These are phyloP conservation scores for Crocallis elinguaria DNA, from an alignment of 2,888 invertebrate genomes.

Conservation along the genomic window DNA sequence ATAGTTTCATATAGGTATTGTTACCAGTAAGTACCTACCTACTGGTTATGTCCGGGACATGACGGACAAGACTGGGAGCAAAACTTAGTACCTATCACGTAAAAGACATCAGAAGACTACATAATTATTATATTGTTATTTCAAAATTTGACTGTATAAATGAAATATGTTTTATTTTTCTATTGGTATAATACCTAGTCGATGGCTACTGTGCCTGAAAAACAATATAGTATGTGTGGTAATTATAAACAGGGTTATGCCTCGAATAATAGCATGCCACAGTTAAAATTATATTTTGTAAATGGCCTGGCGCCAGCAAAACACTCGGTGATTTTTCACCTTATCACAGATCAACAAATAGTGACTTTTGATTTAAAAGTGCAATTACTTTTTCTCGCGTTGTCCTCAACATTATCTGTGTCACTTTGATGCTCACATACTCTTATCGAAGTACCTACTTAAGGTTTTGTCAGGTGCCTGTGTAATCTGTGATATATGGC, in stretches of 20 bases:
- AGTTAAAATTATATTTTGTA: not conserved
- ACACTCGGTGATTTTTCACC: not conserved
- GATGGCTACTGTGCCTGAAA: no score
- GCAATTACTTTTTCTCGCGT: slow-evolving; percentile 10
- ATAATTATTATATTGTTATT: no score
- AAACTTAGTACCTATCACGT: not conserved
- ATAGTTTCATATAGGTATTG: not conserved
- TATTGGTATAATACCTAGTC: no score
- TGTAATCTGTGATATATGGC: slow-evolving; percentile 56
- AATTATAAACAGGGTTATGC: no score
- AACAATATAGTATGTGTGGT: no score
- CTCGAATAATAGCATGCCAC: not conserved
- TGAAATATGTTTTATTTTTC: no score
- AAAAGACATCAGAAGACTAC: no score
- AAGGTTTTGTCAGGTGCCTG: slow-evolving; percentile 53
- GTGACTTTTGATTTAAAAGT: slow-evolving; percentile 12
- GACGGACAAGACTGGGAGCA: not conserved
- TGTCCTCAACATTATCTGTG: slow-evolving; percentile 14
- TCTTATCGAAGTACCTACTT: slow-evolving; percentile 45
- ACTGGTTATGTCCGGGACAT: not conserved
- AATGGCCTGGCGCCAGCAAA: not conserved
- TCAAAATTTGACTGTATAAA: no score
- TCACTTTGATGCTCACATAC: slow-evolving; percentile 20
- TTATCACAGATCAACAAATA: slow-evolving; percentile 14
- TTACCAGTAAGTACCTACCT: no score